Evolutionary conservation across 2,888 invertebrate species (phyloP).

Genomic region (Seira musarum): DNA sequence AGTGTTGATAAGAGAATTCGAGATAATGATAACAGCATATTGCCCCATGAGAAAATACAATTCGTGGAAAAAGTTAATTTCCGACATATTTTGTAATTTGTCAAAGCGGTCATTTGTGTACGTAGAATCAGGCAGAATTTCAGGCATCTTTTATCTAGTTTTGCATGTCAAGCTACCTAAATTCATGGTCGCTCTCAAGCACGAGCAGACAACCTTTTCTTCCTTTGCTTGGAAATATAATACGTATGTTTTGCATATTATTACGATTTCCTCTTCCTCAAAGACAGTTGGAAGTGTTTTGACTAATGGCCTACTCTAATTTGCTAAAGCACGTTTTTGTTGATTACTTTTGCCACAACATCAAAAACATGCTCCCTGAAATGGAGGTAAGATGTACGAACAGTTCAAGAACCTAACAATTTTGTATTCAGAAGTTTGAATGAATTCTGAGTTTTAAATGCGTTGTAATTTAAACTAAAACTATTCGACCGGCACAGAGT

Average conservation of each 20-base stretch:
- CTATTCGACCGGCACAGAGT: too few species aligned
- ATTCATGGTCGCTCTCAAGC: neutral
- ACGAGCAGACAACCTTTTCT: neutral
- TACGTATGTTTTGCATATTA: neutral
- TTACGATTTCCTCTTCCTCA: constrained; percentile 7
- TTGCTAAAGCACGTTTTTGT: neutral
- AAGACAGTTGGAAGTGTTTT: constrained; percentile 4
- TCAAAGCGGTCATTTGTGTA: neutral
- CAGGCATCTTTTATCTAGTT: too few species aligned
- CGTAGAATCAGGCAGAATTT: neutral
- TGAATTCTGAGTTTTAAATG: too few species aligned
- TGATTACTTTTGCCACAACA: neutral
- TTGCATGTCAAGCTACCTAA: too few species aligned
- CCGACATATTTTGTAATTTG: neutral
- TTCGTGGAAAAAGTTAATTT: constrained; percentile 13
- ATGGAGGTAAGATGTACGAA: too few species aligned
- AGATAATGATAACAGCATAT: constrained; percentile 5
- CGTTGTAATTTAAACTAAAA: too few species aligned
- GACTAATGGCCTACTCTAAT: constrained; percentile 10
- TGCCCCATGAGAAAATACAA: neutral
- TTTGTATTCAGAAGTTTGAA: too few species aligned
- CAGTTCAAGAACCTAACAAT: too few species aligned
- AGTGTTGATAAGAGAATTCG: constrained; percentile 5
- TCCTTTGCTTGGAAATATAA: neutral
- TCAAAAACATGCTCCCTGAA: too few species aligned